Evolutionary conservation across 2,113 vertebrate species (phyloP).

Genomic region (Pygoscelis adeliae): DNA sequence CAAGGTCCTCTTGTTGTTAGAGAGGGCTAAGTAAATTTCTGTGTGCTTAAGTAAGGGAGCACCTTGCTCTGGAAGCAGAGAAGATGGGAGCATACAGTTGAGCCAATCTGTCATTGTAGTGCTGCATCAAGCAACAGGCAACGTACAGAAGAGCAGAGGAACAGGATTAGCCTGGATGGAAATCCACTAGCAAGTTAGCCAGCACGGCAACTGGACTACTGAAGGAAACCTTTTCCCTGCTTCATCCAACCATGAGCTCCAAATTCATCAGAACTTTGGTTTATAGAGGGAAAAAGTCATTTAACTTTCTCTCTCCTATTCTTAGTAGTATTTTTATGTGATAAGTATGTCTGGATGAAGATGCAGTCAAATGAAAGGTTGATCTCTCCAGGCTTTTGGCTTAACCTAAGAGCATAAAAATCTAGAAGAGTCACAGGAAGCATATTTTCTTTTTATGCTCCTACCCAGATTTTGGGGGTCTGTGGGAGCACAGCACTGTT

Average conservation of each 20-base stretch:
- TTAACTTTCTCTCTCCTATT: not conserved
- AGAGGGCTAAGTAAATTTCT: not conserved
- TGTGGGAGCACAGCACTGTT: not conserved
- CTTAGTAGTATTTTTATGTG: not conserved
- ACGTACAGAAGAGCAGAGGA: rapidly evolving
- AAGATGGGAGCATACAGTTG: not conserved
- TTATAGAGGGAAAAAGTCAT: not conserved
- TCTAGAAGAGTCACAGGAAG: not conserved
- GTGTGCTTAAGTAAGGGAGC: not conserved
- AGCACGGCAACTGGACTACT: rapidly evolving
- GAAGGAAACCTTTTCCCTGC: not conserved
- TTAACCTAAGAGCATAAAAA: not conserved
- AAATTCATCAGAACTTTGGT: not conserved
- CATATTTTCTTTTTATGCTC: not conserved
- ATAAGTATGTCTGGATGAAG: not conserved
- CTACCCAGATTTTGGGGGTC: not conserved
- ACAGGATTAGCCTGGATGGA: not conserved
- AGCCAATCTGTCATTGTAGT: not conserved
- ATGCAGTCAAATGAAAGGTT: not conserved
- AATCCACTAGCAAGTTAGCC: not conserved
- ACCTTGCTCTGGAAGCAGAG: not conserved
- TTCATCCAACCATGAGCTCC: not conserved
- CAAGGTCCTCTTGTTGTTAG: not conserved
- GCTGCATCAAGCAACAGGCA: not conserved
- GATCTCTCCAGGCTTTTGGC: not conserved